A percentile compares a stretch with the other conserved stretches of the same genome.
Evolutionary conservation across 2,797 vertebrate genomes (phyloP).

Genomic region (Cephalopachus bancanus): DNA sequence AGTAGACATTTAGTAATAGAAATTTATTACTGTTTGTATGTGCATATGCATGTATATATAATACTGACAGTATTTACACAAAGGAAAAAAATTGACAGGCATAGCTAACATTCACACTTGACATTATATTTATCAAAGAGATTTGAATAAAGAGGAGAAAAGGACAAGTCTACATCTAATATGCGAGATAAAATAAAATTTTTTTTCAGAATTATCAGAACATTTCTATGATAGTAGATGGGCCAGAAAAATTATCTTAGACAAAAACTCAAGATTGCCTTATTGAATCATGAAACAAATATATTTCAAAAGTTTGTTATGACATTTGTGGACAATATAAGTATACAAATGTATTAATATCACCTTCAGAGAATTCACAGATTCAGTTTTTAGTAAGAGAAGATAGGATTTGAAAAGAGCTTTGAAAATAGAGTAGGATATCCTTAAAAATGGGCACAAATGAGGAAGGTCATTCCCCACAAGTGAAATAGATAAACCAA

Average conservation of each 20-base stretch:
- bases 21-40: too few relatives aligned
- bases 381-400: background rate
- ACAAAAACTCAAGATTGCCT: background rate
- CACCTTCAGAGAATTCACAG: background rate
- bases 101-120: background rate
- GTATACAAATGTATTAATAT: background rate
- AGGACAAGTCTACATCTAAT: background rate
- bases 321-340: background rate
- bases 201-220: background rate
- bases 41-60: background rate
- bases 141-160: background rate
- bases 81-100: background rate
- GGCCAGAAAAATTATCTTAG: background rate
- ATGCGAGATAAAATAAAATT: background rate
- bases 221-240: background rate
- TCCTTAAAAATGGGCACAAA: background rate
- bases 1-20: background rate
- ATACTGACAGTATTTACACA: background rate
- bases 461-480: background rate
- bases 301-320: background rate
- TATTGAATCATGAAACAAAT: constrained; percentile 29
- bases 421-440: background rate
- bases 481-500: constrained; percentile 11
- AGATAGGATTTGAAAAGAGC: background rate
- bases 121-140: background rate